Conservation (phyloP, 2,888 invertebrate species). For the Drosophila tripunctata region DNA sequence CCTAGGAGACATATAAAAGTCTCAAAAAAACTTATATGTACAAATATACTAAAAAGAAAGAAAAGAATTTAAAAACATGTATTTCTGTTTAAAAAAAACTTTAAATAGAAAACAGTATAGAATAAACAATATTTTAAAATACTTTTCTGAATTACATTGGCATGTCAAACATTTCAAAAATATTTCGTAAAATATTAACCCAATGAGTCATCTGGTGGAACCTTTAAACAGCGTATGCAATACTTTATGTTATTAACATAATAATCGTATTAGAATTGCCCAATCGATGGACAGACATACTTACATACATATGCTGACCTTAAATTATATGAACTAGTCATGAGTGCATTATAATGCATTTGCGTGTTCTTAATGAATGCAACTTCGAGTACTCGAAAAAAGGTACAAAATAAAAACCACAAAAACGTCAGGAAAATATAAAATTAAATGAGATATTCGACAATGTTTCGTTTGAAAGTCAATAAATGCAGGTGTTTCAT, state of each 20-base stretch:
- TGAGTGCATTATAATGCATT: conserved; percentile 41
- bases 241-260: neutral
- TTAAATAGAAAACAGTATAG: too few relatives aligned
- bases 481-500: conserved; percentile 61
- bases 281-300: conserved; percentile 16
- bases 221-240: neutral
- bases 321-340: conserved; percentile 23
- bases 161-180: neutral
- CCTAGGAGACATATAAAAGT: too few relatives aligned
- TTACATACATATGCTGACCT: conserved; percentile 33
- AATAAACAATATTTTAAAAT: neutral
- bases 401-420: conserved; percentile 32
- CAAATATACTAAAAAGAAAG: too few relatives aligned
- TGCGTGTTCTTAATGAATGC: conserved; percentile 74
- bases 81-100: too few relatives aligned
- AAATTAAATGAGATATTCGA: conserved; percentile 46
- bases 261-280: neutral
- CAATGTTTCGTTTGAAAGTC: conserved; percentile 32
- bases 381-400: conserved; percentile 15
- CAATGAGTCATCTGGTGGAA: conserved; percentile 4
- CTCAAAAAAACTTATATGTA: too few relatives aligned
- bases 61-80: too few relatives aligned
- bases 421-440: conserved; percentile 29
- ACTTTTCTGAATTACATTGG: neutral
- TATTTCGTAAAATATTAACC: too few relatives aligned